Percentiles rank a stretch among this genome's conserved stretches.
Conservation (phyloP, 2,113 vertebrate species). For the Columbina picui region DNA sequence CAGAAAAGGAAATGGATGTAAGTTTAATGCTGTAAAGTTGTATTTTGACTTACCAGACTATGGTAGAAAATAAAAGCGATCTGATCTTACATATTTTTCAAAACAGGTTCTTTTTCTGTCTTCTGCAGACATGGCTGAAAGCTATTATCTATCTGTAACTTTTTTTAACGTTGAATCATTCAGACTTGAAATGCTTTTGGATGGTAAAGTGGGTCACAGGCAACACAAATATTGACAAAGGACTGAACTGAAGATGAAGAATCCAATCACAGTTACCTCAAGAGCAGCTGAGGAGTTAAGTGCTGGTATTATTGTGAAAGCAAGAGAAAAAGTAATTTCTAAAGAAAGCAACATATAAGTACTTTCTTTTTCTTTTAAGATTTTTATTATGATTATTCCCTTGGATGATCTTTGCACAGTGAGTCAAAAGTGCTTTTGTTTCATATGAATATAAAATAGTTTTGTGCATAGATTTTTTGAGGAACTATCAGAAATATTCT, state of each 20-base stretch:
- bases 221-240: background rate
- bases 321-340: background rate
- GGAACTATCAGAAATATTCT: background rate
- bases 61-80: background rate
- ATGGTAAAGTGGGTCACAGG: background rate
- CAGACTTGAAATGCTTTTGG: background rate
- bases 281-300: background rate
- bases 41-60: background rate
- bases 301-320: background rate
- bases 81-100: background rate
- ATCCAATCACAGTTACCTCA: background rate
- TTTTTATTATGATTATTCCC: slow-evolving; percentile 13
- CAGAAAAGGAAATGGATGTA: background rate
- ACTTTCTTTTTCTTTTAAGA: background rate
- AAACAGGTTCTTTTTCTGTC: background rate
- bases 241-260: background rate
- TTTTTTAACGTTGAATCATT: background rate
- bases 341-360: background rate
- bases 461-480: background rate
- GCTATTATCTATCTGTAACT: background rate
- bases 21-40: background rate
- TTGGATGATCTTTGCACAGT: background rate
- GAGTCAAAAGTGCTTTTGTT: slow-evolving; percentile 6
- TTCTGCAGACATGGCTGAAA: background rate
- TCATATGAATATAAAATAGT: background rate